These are phyloP conservation scores for Rhombomys opimus DNA, from an alignment of 2,113 vertebrate genomes.

Conservation along the genomic window DNA sequence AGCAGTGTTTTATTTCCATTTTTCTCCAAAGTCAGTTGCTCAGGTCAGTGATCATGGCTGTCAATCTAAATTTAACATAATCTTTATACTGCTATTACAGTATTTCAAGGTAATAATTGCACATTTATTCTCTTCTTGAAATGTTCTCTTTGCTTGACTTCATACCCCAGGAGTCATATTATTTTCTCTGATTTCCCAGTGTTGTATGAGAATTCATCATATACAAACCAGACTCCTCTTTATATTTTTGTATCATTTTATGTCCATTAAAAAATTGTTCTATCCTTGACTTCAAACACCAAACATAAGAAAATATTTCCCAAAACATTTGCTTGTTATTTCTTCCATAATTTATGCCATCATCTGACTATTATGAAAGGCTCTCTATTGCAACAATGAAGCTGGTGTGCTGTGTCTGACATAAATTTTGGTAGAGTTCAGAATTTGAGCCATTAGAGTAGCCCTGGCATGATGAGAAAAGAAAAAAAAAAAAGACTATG, in stretches of 20 bases:
- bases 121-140: not conserved
- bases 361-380: not conserved
- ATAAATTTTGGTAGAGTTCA: not conserved
- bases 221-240: not conserved
- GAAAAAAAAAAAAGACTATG: not conserved
- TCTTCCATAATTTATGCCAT: not conserved
- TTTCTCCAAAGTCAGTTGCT: conserved; percentile 3
- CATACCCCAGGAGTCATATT: not conserved
- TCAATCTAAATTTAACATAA: not conserved
- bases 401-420: not conserved
- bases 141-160: not conserved
- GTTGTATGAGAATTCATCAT: not conserved
- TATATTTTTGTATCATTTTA: not conserved
- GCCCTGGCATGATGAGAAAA: not conserved
- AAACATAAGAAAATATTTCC: not conserved
- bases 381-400: not conserved
- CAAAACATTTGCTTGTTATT: not conserved
- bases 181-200: not conserved
- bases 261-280: not conserved
- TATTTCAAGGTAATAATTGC: not conserved
- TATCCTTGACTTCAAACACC: not conserved
- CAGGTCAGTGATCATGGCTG: not conserved
- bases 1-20: not conserved
- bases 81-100: not conserved
- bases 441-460: not conserved